A percentile compares a stretch with the other conserved stretches of the same genome.
phyloP scores from a whole-genome alignment of 2,888 invertebrate species.

The Mamestra brassicae region DNA sequence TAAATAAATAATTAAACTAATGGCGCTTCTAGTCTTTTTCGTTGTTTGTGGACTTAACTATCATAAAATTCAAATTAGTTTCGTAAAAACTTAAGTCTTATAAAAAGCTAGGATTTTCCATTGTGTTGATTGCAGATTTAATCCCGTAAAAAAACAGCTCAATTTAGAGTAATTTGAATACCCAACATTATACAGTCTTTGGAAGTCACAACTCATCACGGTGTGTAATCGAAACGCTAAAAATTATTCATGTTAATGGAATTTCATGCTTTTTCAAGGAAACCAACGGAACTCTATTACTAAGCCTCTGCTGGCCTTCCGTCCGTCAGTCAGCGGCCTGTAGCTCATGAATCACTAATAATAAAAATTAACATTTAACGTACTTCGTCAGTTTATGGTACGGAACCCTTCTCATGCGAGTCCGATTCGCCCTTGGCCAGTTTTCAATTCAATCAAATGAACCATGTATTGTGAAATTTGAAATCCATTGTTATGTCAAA shows the following conservation, averaged over 20 bases:
- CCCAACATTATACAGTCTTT: background rate
- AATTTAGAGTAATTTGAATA: background rate
- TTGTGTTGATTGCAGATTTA: background rate
- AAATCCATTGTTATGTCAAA: conserved; percentile 28
- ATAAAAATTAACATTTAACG: no score
- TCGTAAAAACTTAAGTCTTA: conserved; percentile 22
- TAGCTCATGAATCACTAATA: no score
- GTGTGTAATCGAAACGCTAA: no score
- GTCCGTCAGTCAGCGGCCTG: no score
- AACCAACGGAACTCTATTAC: no score
- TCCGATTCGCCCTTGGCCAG: no score
- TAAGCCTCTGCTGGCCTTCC: no score
- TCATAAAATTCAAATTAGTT: conserved; percentile 13
- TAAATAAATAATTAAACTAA: conserved; percentile 1
- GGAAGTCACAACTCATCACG: background rate
- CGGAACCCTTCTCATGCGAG: no score
- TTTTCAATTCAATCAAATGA: conserved; percentile 20
- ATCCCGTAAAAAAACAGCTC: background rate
- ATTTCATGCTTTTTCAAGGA: background rate
- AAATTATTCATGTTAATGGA: background rate
- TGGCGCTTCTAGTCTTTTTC: background rate
- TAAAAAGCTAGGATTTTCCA: conserved; percentile 34
- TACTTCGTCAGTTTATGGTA: no score
- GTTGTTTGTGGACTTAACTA: background rate
- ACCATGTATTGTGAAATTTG: conserved; percentile 37